A percentile compares a stretch with the other conserved stretches of the same genome.
These are phyloP conservation scores for Pseudochirops cupreus DNA, from an alignment of 2,797 vertebrate species.

Conservation along the genomic window DNA sequence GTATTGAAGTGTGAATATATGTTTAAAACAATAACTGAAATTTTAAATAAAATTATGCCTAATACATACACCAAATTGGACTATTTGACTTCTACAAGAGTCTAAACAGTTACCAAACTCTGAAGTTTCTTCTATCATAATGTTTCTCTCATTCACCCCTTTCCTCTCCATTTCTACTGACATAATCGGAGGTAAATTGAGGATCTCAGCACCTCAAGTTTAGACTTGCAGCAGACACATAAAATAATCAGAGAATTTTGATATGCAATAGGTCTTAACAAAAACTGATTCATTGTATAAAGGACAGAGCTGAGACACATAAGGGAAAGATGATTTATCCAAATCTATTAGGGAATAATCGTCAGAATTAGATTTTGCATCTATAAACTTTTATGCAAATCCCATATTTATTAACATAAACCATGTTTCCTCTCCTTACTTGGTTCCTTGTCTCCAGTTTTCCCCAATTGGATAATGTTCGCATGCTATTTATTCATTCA, in stretches of 20 bases:
- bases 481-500: neutral
- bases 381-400: neutral
- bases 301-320: neutral
- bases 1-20: neutral
- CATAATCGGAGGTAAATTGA: neutral
- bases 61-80: neutral
- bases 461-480: neutral
- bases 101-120: neutral
- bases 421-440: neutral
- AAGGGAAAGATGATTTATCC: neutral
- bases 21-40: neutral
- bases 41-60: neutral
- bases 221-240: neutral
- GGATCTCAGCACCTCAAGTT: neutral
- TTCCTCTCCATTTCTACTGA: neutral
- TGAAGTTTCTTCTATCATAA: neutral
- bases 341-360: neutral
- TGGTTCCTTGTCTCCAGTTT: neutral
- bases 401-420: neutral
- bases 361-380: neutral
- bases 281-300: neutral
- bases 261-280: neutral
- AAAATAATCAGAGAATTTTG: neutral
- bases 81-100: neutral
- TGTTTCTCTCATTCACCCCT: neutral